Evolutionary conservation across 1,140 invertebrate species (phyloP).

Genomic region (Meteorus sp.): DNA sequence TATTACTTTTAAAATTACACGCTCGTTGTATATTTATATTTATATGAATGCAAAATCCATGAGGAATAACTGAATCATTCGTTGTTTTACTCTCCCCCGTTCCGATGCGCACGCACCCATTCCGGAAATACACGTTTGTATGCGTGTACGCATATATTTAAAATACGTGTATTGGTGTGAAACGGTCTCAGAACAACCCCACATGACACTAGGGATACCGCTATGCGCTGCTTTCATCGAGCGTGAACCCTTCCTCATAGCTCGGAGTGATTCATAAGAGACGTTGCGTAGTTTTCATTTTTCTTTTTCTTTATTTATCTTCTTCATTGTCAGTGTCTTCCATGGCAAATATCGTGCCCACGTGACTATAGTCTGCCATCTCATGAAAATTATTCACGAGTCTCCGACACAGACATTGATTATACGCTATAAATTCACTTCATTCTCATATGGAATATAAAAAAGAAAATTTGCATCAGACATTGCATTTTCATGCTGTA

Average conservation of each 20-base stretch:
- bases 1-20: no score
- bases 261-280: conserved; percentile 23
- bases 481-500: no score
- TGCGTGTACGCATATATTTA: not conserved
- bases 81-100: conserved; percentile 6
- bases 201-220: conserved; percentile 21
- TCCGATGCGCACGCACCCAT: not conserved
- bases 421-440: not conserved
- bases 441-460: not conserved
- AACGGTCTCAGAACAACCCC: not conserved
- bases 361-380: conserved; percentile 7
- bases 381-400: conserved; percentile 4
- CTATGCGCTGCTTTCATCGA: conserved; percentile 23
- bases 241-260: conserved; percentile 26
- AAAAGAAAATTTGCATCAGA: no score
- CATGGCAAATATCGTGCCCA: conserved; percentile 10
- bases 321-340: not conserved
- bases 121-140: conserved; percentile 19
- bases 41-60: not conserved
- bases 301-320: conserved; percentile 5
- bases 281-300: conserved; percentile 15
- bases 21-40: not conserved
- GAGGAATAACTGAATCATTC: conserved; percentile 5
- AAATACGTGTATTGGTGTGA: conserved; percentile 4
- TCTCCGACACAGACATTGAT: no score